phyloP scores from a whole-genome alignment of 2,113 vertebrate genomes.

The Melanostigma gelatinosum region DNA sequence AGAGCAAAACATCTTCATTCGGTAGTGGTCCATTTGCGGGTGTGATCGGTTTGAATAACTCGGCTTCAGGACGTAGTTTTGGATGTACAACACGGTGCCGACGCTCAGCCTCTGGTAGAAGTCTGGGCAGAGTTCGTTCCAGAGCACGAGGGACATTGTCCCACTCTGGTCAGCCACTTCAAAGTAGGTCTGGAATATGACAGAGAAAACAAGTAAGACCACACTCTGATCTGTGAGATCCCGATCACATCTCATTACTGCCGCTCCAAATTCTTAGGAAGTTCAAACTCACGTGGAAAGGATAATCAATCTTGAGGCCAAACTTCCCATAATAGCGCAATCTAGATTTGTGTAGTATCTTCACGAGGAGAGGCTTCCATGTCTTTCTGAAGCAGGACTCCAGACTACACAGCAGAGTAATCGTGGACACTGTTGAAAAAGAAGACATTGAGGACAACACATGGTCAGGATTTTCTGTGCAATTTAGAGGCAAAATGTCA shows the following conservation, averaged over 20 bases:
- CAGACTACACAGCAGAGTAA: constrained; percentile 84
- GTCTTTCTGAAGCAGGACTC: constrained; percentile 81
- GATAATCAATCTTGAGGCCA: constrained; percentile 84
- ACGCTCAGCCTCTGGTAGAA: constrained; percentile 89
- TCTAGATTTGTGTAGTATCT: constrained; percentile 90
- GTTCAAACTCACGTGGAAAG: constrained; percentile 88
- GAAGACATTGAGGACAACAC: constrained; percentile 5
- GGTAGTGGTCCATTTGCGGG: constrained; percentile 84
- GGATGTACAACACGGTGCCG: constrained; percentile 88
- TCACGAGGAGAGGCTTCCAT: constrained; percentile 85
- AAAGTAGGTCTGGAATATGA: constrained; percentile 86
- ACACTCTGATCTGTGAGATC: neutral
- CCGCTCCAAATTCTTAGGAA: neutral
- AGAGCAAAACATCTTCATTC: constrained; percentile 85
- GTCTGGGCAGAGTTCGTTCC: constrained; percentile 91
- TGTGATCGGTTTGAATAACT: constrained; percentile 87
- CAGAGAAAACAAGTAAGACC: neutral
- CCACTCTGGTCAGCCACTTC: constrained; percentile 94
- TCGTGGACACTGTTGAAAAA: constrained; percentile 83
- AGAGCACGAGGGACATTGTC: constrained; percentile 90
- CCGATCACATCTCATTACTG: neutral
- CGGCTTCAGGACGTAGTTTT: constrained; percentile 87
- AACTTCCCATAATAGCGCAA: constrained; percentile 91
- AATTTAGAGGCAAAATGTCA: neutral
- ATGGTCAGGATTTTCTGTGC: neutral